phyloP scores from a whole-genome alignment of 2,888 invertebrate species.

The Adela reaumurella region DNA sequence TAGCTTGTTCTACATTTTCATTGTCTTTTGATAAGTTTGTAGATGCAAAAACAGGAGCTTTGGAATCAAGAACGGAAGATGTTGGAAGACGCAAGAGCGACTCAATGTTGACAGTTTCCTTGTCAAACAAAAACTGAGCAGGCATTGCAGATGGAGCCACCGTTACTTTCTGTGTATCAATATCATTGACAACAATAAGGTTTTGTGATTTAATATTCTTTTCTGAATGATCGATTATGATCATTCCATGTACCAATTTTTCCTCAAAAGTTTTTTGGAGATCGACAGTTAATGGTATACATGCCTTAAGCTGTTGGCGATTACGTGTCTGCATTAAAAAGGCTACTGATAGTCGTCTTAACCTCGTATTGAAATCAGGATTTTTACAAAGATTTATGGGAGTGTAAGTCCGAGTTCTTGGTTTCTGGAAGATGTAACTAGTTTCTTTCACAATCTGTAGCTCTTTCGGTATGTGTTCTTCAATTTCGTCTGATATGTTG shows the following conservation, averaged over 20 bases:
- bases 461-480: not conserved
- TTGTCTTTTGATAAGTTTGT: too few species aligned
- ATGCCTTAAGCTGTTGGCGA: constrained; percentile 25
- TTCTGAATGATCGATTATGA: constrained; percentile 22
- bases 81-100: too few species aligned
- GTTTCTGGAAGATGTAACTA: constrained; percentile 33
- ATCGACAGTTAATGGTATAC: constrained; percentile 38
- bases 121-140: constrained; percentile 25
- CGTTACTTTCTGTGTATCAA: constrained; percentile 10
- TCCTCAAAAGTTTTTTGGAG: constrained; percentile 34
- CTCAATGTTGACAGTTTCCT: constrained; percentile 10
- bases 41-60: too few species aligned
- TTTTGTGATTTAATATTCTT: not conserved
- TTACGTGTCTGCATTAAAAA: constrained; percentile 32
- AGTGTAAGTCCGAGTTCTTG: constrained; percentile 28
- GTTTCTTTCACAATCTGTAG: constrained; percentile 9
- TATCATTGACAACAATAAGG: not conserved
- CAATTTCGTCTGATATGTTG: not conserved
- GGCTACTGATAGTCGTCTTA: constrained; percentile 31
- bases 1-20: constrained; percentile 3
- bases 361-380: constrained; percentile 41
- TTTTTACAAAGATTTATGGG: constrained; percentile 39
- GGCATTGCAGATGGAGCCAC: constrained; percentile 25
- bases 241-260: constrained; percentile 27
- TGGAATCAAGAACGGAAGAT: too few species aligned